These are phyloP conservation scores for Eulimnadia texana DNA, from an alignment of 1,140 invertebrate species.

Conservation along the genomic window DNA sequence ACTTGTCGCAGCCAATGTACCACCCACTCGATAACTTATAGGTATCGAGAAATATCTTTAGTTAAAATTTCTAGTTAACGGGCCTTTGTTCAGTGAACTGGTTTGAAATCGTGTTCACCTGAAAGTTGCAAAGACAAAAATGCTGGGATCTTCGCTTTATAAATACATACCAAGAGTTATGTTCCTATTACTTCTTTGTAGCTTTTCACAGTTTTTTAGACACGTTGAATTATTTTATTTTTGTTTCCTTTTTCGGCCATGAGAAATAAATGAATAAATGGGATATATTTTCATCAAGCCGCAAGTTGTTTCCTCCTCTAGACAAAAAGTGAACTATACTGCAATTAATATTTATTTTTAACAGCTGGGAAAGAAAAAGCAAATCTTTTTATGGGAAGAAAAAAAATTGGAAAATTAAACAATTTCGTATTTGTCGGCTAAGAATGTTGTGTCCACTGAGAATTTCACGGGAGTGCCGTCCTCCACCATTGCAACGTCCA, in stretches of 20 bases:
- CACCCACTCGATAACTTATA: not conserved
- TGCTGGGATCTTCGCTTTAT: no score
- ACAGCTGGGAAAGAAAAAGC: not conserved
- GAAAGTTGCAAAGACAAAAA: no score
- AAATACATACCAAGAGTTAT: no score
- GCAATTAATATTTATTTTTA: not conserved
- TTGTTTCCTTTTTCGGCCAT: no score
- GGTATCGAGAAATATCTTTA: no score
- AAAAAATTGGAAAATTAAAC: constrained; percentile 38
- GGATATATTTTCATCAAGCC: not conserved
- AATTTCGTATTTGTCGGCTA: constrained; percentile 89
- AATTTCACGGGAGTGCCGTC: constrained; percentile 65
- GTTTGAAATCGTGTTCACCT: no score
- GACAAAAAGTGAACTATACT: not conserved
- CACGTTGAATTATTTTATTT: no score
- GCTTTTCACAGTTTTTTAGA: no score
- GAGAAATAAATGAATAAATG: not conserved
- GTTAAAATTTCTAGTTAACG: no score
- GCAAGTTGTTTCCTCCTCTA: not conserved
- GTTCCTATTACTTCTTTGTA: no score
- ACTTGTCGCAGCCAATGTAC: constrained; percentile 8
- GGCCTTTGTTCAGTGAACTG: no score
- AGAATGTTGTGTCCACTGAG: constrained; percentile 69
- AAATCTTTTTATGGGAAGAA: not conserved
- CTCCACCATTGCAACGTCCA: constrained; percentile 63